phyloP scores from a whole-genome alignment of 2,888 invertebrate species.

The Achlya flavicornis region DNA sequence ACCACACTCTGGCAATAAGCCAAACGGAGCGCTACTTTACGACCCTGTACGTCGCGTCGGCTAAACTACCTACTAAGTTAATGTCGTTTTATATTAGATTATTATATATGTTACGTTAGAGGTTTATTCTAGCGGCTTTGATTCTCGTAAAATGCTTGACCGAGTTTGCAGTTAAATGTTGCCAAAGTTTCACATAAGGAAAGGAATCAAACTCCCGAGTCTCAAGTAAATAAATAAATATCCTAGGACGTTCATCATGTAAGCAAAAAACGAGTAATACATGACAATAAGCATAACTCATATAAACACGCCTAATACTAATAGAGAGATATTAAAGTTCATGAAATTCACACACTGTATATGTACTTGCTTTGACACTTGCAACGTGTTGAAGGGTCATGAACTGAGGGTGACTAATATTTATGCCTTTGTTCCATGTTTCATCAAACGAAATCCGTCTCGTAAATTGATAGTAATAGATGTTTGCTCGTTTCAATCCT shows the following conservation, averaged over 20 bases:
- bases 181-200: too few relatives aligned
- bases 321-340: too few relatives aligned
- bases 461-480: conserved; percentile 27
- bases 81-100: conserved; percentile 6
- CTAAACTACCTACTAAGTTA: background rate
- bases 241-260: too few relatives aligned
- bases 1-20: conserved; percentile 2
- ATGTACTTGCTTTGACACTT: background rate
- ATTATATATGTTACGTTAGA: background rate
- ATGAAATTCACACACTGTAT: too few relatives aligned
- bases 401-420: conserved; percentile 1
- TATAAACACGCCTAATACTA: too few relatives aligned
- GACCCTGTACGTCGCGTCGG: background rate
- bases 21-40: conserved; percentile 3
- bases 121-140: background rate
- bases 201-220: too few relatives aligned
- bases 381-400: background rate
- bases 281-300: too few relatives aligned
- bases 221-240: too few relatives aligned
- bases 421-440: conserved; percentile 20
- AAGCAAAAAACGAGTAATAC: too few relatives aligned
- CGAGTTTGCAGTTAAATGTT: too few relatives aligned
- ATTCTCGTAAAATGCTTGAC: background rate
- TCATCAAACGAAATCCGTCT: conserved; percentile 22
- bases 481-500: conserved; percentile 17